Evolutionary conservation across 2,797 vertebrate genomes (phyloP), one percentile per base, ranked within the genome.

Genomic region (Pangasius krempfi): DNA sequence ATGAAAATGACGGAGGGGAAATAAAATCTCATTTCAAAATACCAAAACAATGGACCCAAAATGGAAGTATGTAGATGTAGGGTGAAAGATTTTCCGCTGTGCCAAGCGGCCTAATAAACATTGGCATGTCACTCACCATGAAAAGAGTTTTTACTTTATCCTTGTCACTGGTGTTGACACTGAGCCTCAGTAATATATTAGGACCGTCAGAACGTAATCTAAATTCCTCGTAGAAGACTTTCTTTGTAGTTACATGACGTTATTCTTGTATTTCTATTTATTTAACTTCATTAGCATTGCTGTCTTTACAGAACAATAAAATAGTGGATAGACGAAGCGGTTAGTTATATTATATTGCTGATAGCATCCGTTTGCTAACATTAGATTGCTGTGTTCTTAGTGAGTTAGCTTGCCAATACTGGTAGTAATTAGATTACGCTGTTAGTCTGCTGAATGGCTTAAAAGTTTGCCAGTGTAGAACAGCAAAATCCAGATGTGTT

Each of bases 1-100:
- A 27, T 22, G 54, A 72, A 47, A 40, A 75, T 76, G 87, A 88
- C 44, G 14, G 56, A 37, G 40, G 44, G 81, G 20, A 80, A 80
- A 54, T 50, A 87, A 50, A 37, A 12, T 33, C 70, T 54, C 6
- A 33, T 68, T 87, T 64, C 50, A 54, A 83, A 78, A 78, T 16
- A n/a, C 27, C 75, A 30, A 50, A 54, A 30, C 4, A 30, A 30
- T 25, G 3, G 47, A 9, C 13, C 27, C 47, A 9, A 50, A 78
- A 52, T 54, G n/a, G 16, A 52, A 52, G 14, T 52, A 9, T 6
- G 0, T 30, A 78, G 47, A 54, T 1, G 5, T n/a, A n/a, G 14
- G 5, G 5, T 78, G 13, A 54, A 78, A 18, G 47, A 78, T 30
- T 78, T 78, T 54, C 27, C 47, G 3, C 14, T 54, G 47, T 73